phyloP scores from a whole-genome alignment of 64 coral and sea anemone genomes.

The Acropora tenuis region DNA sequence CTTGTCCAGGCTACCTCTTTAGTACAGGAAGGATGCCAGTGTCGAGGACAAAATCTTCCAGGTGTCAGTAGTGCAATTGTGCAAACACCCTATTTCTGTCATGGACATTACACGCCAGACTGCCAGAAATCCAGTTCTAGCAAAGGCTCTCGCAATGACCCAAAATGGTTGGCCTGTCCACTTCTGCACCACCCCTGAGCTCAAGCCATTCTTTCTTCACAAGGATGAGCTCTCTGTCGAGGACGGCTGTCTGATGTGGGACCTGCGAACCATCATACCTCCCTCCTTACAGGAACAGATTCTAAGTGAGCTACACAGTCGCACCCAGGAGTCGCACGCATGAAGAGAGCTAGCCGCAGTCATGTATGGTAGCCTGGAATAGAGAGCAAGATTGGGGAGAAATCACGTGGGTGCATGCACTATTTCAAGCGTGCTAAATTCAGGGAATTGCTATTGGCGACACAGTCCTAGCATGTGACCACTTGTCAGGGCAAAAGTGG shows the following conservation, averaged over 20 bases:
- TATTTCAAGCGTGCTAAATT: neutral
- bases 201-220: slow-evolving; percentile 32
- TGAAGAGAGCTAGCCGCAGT: slow-evolving; percentile 17
- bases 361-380: neutral
- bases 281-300: no score
- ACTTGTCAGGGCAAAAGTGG: slow-evolving; percentile 24
- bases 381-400: no score
- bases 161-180: slow-evolving; percentile 14
- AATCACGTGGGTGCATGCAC: no score
- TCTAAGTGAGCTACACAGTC: neutral
- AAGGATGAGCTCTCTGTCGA: slow-evolving; percentile 24
- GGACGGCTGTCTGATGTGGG: slow-evolving; percentile 74
- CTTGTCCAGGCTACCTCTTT: neutral
- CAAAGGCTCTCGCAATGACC: slow-evolving; percentile 28
- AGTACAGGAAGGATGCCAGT: neutral
- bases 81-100: neutral
- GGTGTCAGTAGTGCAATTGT: neutral
- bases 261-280: neutral
- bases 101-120: slow-evolving; percentile 3
- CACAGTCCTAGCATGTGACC: neutral
- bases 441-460: neutral
- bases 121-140: slow-evolving; percentile 24
- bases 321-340: neutral
- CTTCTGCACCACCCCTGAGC: slow-evolving; percentile 1
- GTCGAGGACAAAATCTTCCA: neutral